Base-by-base conservation (phyloP, 1,140 invertebrate species). In the Rhopalosiphum padi region DNA sequence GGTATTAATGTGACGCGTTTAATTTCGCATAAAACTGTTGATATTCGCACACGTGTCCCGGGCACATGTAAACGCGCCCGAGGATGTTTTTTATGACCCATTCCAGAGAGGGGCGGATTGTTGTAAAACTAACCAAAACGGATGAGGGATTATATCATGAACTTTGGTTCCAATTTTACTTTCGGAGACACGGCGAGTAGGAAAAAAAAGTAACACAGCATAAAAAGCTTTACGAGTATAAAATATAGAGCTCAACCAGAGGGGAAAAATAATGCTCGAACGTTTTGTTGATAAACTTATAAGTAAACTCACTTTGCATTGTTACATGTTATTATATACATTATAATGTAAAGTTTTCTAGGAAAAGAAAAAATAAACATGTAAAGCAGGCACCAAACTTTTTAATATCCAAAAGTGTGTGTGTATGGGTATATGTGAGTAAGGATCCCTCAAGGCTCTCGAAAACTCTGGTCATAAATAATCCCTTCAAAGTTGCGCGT, bases 211-310 rank as follows among this genome's bases (percentile, higher is more conserved):
- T 90, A 90, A 90, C 89, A 68, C 53, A 60, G 89, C 89, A 43
- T 90, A 90, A 90, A 90, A 90, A 90, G 89, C 89, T 60, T 60
- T 90, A 90, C 89, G 89, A 43, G 89, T 90, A 90, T 90, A 90
- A 90, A 90, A 90, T 90, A 90, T 90, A 68, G 89, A 37, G 89
- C 23, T 68, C 89, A 43, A 30, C 35, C 41, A 43, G 89, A n/a
- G 53, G 89, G 89, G 89, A 18, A 89, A 90, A 90, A 90, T 41
- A 90, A 68, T 55, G 41, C 89, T 90, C 41, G 89, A 90, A 68
- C 89, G 89, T 93, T 93, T 93, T 53, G 68, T 93, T 93, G 48
- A 93, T 93, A 93, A 93, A 93, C 91, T 93, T 93, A 82, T 93
- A 85, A 93, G 91, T 85, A 93, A 93, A 93, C 91, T 93, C 91